Base-by-base conservation (phyloP, 2,888 invertebrate genomes). In the Eristalis pertinax region DNA sequence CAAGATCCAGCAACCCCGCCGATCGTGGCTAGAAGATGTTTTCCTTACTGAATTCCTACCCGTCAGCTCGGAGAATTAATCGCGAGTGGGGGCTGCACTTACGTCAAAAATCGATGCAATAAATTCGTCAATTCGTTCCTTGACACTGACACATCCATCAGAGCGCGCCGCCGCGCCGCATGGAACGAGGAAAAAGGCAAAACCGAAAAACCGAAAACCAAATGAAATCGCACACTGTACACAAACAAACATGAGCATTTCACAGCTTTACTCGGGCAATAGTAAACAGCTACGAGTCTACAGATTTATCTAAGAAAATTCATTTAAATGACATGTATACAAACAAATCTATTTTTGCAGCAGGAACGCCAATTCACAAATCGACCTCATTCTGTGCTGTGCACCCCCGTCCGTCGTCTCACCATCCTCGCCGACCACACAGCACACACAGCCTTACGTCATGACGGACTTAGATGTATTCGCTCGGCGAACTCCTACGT, bases 311-410 rank as follows among this genome's bases (percentile, higher is more conserved):
- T 43, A 62, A 22, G 26, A n/a, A 32, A 76, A 50, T 68, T 68
- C 24, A 69, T 69, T 32, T 35, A 50, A 73, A 43, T 43, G 63
- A n/a, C 22, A 63, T 68, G 68, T 77, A 15, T 63, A 62, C 62
- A 69, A 67, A 72, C 29, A 78, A 64, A 65, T 79, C 73, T 79
- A 79, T 79, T 79, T 79, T 73, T 56, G 67, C 35, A 32, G 29
- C 29, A 5, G 50, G 15, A 65, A 65, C 26, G 67, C 72, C 60
- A 79, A 80, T 80, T 84, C 80, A 72, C 68, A 72, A 80, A 72
- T 70, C 70, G 67, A 72, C 62, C 67, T 67, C 75, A 84, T 75
- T 84, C 75, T 76, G 35, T 11, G 29, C 41, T 67, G 50, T 58
- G n/a, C 1, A 11, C 4, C 29, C 41, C n/a, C 26, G n/a, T 29